Evolutionary conservation across 2,113 vertebrate species (phyloP).

Genomic region (Castor canadensis): DNA sequence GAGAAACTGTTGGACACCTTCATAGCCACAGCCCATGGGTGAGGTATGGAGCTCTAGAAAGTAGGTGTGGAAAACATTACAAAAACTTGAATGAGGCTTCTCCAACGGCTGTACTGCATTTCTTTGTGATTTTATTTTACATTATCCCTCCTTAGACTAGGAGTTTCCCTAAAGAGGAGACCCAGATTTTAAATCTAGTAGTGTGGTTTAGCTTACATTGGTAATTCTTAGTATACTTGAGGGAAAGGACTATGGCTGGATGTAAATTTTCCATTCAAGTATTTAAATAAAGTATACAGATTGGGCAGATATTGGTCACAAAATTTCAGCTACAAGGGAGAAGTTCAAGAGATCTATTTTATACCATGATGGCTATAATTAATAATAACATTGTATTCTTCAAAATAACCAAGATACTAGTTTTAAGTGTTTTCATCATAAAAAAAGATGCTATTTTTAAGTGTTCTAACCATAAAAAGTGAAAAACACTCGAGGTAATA

Average conservation of each 20-base stretch:
- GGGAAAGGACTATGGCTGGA: not conserved
- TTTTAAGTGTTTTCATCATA: not conserved
- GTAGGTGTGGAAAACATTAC: not conserved
- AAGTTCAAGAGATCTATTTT: not conserved
- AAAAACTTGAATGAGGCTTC: not conserved
- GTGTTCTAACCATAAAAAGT: not conserved
- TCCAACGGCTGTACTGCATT: not conserved
- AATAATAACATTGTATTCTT: not conserved
- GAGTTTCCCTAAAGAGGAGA: not conserved
- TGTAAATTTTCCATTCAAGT: not conserved
- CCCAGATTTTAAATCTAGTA: not conserved
- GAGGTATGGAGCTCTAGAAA: not conserved
- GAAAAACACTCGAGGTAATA: not conserved
- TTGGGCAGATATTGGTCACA: not conserved
- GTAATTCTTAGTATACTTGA: not conserved
- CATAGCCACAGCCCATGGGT: not conserved
- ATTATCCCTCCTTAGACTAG: not conserved
- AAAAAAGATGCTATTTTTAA: too few species aligned
- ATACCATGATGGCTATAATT: not conserved
- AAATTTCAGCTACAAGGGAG: not conserved
- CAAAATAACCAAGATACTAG: not conserved
- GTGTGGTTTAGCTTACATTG: not conserved
- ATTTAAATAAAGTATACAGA: not conserved
- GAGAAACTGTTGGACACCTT: not conserved
- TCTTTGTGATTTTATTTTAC: not conserved